Base-by-base conservation (phyloP, 2,113 vertebrate genomes). In the Malurus elegans region DNA sequence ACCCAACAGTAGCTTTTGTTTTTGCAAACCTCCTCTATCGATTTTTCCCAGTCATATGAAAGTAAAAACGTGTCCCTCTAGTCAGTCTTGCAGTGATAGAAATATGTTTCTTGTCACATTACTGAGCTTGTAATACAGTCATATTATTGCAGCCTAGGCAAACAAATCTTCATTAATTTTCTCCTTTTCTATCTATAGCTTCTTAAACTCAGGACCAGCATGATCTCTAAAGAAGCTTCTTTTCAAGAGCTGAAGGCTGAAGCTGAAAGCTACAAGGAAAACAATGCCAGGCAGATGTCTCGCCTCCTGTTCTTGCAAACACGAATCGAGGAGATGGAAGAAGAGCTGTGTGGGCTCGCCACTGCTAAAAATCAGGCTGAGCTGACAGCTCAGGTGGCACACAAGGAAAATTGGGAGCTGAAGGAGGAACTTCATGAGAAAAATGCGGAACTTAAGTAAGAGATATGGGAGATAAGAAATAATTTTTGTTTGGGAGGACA, bases 241-340 rank as follows among this genome's bases (percentile, higher is more conserved):
- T 94, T 97, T 60, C 98, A 98, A 66, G 98, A 98, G 44, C 79
- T 98, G 82, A 98, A 97, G 90, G 94, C 97, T 61, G 97, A 98
- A 87, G 71, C 97, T 71, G 98, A 98, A 86, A 93, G 74, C 88
- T 97, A 95, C 62, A 98, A 97, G 90, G 98, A 98, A 95, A 97
- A 93, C 32, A 97, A 97, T 48, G 98, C 98, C 44, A 97, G 98
- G 8, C 98, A 98, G 44, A 90, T 82, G 6, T 98, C 98, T 94
- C 97, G 97, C 20, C 97, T 98, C 23, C 36, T 87, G 34, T 98
- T 97, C 34, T 47, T 98, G 91, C 97, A 98, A 96, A 94, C 94
- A 18, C 95, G 69, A 85, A 65, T 98, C n/a, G 95, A 96, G 84
- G 98, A 98, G 80, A 93, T 97, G 36, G 98, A 99, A 60, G 94